Percentiles rank a stretch among this genome's conserved stretches.
Conservation (phyloP, 2,113 vertebrate species). For the Gnathonemus echidnorhynchus region DNA sequence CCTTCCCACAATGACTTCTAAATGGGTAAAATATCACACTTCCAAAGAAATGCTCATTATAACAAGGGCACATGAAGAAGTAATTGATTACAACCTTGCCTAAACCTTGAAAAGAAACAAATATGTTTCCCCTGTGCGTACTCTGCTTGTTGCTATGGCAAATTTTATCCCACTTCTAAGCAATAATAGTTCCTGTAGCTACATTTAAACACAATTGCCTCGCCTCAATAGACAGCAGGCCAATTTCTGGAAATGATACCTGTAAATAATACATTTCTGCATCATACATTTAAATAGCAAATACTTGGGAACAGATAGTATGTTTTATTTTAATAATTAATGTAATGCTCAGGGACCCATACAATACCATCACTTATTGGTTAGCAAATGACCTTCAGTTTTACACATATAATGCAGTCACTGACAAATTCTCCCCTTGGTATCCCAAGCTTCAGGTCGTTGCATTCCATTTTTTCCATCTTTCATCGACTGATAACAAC, state of each 20-base stretch:
- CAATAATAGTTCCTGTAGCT: not conserved
- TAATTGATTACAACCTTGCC: constrained; percentile 7
- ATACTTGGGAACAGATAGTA: not conserved
- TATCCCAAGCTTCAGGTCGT: not conserved
- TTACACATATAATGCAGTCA: not conserved
- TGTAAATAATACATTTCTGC: not conserved
- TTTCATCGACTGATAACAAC: not conserved
- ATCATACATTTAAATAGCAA: constrained; percentile 9
- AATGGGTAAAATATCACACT: not conserved
- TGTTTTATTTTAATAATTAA: constrained; percentile 1
- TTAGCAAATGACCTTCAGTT: not conserved
- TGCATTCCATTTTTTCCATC: not conserved
- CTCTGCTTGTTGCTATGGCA: not conserved
- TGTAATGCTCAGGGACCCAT: not conserved
- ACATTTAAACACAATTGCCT: not conserved
- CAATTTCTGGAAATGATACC: constrained; percentile 2
- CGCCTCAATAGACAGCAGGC: not conserved
- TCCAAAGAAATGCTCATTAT: not conserved
- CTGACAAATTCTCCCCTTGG: not conserved
- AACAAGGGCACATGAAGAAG: not conserved
- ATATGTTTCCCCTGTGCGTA: not conserved
- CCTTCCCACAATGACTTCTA: not conserved
- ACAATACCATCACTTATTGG: constrained; percentile 6
- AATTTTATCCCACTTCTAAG: not conserved
- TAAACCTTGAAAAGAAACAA: constrained; percentile 4